Evolutionary conservation across 2,888 invertebrate species (phyloP).

Genomic region (Euspilapteryx auroguttella): DNA sequence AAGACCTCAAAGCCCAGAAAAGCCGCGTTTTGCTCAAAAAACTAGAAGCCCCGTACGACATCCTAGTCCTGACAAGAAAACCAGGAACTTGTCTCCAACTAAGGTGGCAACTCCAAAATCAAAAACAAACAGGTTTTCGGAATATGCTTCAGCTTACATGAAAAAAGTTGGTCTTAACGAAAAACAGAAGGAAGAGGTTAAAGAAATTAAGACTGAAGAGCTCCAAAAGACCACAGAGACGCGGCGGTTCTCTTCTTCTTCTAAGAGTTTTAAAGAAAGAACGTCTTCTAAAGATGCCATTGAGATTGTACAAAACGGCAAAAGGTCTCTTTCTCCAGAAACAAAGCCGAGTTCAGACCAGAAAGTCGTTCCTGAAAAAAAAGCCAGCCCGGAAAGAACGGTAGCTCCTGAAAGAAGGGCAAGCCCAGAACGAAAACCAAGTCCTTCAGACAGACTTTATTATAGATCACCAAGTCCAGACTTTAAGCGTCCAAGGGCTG

Average conservation of each 20-base stretch:
- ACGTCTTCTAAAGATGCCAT: conserved; percentile 30
- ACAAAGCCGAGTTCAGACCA: conserved; percentile 11
- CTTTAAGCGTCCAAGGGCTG: conserved; percentile 19
- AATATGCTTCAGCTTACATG: conserved; percentile 52
- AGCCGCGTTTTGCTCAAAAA: conserved; percentile 19
- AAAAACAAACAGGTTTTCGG: conserved; percentile 40
- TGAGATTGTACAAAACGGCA: conserved; percentile 29
- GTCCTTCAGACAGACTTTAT: conserved; percentile 16
- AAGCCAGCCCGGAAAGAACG: no score
- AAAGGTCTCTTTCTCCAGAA: conserved; percentile 31
- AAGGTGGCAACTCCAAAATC: conserved; percentile 26
- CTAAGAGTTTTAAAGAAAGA: conserved; percentile 21
- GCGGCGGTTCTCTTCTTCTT: conserved; percentile 14
- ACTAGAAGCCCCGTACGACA: conserved; percentile 28
- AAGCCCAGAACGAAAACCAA: no score
- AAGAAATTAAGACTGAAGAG: no score
- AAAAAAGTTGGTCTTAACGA: conserved; percentile 45
- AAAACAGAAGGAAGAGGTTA: no score
- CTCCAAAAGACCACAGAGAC: no score
- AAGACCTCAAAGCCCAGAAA: conserved; percentile 30
- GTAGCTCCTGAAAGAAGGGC: no score
- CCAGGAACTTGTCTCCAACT: conserved; percentile 30
- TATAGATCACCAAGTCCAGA: conserved; percentile 32
- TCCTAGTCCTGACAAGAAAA: conserved; percentile 39
- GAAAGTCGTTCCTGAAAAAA: no score